These are phyloP conservation scores for Acrobasis repandana DNA, from an alignment of 2,888 invertebrate genomes.

Conservation along the genomic window DNA sequence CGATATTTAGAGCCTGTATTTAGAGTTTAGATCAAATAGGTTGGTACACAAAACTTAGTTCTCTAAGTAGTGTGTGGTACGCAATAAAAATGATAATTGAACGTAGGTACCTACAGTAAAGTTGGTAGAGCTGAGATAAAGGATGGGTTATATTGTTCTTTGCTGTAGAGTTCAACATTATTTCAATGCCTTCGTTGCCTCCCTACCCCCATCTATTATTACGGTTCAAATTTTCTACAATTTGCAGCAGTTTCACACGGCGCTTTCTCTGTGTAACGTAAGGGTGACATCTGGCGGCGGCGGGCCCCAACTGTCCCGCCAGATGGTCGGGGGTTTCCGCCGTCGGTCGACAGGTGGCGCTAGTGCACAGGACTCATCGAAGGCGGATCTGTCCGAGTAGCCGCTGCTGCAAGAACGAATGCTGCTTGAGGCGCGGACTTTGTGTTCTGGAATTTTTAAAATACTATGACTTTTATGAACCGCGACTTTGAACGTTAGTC, in stretches of 20 bases:
- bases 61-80: too few species aligned
- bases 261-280: conserved; percentile 69
- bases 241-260: conserved; percentile 49
- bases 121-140: too few species aligned
- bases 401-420: conserved; percentile 72
- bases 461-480: neutral
- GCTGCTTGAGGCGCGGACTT: conserved; percentile 67
- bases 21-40: too few species aligned
- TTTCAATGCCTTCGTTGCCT: neutral
- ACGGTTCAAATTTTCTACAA: neutral
- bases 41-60: too few species aligned
- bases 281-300: conserved; percentile 75
- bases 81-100: too few species aligned
- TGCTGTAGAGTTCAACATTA: too few species aligned
- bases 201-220: conserved; percentile 8
- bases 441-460: conserved; percentile 54
- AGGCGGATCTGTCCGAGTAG: conserved; percentile 63
- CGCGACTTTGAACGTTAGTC: too few species aligned
- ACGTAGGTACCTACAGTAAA: too few species aligned
- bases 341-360: conserved; percentile 56
- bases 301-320: conserved; percentile 61
- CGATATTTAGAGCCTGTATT: too few species aligned
- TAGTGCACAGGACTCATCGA: conserved; percentile 39
- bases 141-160: too few species aligned
- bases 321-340: conserved; percentile 52